These are phyloP conservation scores for Barnardius zonarius DNA, from an alignment of 2,113 vertebrate species.

Conservation along the genomic window DNA sequence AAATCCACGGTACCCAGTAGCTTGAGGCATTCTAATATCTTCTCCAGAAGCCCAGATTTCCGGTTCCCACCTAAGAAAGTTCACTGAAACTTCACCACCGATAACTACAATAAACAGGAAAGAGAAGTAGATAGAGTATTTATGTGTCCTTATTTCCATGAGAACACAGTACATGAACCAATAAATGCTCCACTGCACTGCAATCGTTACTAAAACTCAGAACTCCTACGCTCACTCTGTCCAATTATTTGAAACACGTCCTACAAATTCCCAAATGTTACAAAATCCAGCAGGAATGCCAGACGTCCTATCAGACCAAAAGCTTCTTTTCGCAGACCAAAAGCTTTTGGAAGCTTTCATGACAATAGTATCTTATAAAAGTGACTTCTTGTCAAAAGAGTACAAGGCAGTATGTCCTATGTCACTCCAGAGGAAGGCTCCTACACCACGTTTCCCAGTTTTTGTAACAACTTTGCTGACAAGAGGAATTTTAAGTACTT, in stretches of 20 bases:
- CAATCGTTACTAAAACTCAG: background rate
- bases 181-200: background rate
- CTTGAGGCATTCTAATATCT: background rate
- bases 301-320: background rate
- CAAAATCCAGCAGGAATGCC: background rate
- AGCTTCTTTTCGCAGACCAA: background rate
- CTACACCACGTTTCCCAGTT: background rate
- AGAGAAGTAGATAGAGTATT: background rate
- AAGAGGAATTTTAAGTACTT: background rate
- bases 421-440: background rate
- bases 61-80: background rate
- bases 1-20: fast-evolving
- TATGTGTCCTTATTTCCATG: background rate
- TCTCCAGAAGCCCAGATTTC: background rate
- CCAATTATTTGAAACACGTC: background rate
- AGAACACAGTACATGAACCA: background rate
- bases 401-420: fast-evolving
- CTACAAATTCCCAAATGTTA: background rate
- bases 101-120: background rate
- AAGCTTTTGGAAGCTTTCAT: background rate
- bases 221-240: background rate
- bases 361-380: background rate
- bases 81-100: background rate
- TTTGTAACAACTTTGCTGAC: background rate
- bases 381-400: background rate